Evolutionary conservation across 1,140 invertebrate genomes (phyloP).

Genomic region (Metaphire vulgaris): DNA sequence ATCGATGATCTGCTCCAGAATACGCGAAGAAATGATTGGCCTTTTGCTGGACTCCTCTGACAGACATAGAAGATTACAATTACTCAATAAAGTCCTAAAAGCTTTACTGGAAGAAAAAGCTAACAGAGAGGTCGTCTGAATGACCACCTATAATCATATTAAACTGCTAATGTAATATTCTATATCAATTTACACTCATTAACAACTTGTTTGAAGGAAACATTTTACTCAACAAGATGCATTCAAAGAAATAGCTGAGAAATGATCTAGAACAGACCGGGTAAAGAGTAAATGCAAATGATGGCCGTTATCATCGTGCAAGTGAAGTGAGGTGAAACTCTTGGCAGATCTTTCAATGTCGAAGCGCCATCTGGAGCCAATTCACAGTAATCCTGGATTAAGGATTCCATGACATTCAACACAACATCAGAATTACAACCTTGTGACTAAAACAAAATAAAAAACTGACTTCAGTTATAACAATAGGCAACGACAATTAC

Average conservation of each 20-base stretch:
- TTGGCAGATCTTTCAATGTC: conserved; percentile 6
- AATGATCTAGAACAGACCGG: background rate
- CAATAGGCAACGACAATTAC: no score
- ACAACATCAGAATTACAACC: conserved; percentile 17
- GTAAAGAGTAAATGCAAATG: conserved; percentile 7
- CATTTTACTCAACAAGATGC: no score
- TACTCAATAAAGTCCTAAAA: background rate
- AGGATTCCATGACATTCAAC: background rate
- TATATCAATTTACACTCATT: background rate
- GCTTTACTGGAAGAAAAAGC: background rate
- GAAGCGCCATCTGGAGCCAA: background rate
- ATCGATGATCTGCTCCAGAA: conserved; percentile 19
- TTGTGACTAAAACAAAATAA: conserved; percentile 10
- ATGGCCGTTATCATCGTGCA: conserved; percentile 19
- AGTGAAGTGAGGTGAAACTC: conserved; percentile 15
- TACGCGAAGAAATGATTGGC: background rate
- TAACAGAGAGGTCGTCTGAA: background rate
- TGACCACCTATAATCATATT: background rate
- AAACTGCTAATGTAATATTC: background rate
- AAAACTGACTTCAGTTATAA: background rate
- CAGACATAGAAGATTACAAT: background rate
- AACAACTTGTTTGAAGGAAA: no score
- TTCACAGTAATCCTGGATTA: conserved; percentile 23
- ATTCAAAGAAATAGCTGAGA: no score
- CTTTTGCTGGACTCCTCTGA: conserved; percentile 1